Conservation (phyloP, 2,797 vertebrate species). For the Melopsittacus undulatus region DNA sequence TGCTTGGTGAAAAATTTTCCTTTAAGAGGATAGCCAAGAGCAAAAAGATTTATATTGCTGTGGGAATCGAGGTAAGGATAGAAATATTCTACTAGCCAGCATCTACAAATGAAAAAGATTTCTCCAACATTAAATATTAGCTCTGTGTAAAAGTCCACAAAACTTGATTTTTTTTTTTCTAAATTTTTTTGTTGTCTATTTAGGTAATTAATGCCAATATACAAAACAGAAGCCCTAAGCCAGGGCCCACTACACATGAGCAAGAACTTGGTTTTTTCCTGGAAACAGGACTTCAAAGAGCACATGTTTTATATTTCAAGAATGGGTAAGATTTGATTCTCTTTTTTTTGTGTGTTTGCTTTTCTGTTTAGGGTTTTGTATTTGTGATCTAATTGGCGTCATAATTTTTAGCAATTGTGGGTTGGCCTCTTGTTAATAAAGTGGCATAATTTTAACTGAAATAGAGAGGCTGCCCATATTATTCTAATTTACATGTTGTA, state of each 20-base stretch:
- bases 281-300: slow-evolving; percentile 97
- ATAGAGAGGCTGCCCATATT: background rate
- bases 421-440: background rate
- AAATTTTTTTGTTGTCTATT: slow-evolving; percentile 32
- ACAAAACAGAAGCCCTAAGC: slow-evolving; percentile 98
- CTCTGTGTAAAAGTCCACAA: background rate
- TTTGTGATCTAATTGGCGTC: background rate
- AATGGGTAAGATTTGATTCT: slow-evolving; percentile 87
- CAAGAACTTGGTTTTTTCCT: slow-evolving; percentile 98
- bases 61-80: background rate
- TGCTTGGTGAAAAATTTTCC: background rate
- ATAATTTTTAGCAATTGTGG: background rate
- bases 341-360: background rate
- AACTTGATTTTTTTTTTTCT: background rate
- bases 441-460: background rate
- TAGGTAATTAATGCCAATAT: slow-evolving; percentile 91
- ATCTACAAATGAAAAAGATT: background rate
- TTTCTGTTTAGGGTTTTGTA: background rate
- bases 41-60: background rate
- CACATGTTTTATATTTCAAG: slow-evolving; percentile 98
- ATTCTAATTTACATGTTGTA: background rate
- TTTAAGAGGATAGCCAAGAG: background rate
- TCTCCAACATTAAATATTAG: background rate
- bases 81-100: background rate
- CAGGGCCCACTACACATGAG: slow-evolving; percentile 90